Base-by-base conservation (phyloP, 1,140 invertebrate species). In the Caligus rogercresseyi region DNA sequence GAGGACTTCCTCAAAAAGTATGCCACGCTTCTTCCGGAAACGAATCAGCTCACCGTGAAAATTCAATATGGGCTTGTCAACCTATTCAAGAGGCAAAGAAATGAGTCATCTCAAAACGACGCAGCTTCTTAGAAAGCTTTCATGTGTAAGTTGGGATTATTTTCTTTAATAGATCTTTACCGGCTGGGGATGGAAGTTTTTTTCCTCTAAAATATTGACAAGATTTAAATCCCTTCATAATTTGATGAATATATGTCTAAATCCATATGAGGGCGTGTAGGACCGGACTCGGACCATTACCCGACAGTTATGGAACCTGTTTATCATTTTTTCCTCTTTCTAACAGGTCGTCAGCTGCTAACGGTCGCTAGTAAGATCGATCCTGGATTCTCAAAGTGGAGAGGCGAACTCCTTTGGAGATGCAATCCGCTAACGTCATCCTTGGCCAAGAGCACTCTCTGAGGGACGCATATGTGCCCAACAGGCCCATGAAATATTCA, bases 351-450 rank as follows among this genome's bases (percentile, higher is more conserved):
- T 15, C 21, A 63, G 19, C 52, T 63, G 11, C 25, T 63, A 51
- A 25, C 16, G 1, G 21, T 63, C 14, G 61, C 61, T 2, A 25
- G 57, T 55, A 19, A 23, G 18, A 15, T 63, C 1, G 61, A 63
- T 21, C 61, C 61, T 25, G 61, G 61, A 25, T 23, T 25, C 13
- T 21, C 52, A 25, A 58, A 53, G 14, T 63, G 52, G 61, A 58
- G 61, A 26, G 61, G 61, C 11, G 43, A 63, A 16, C 52, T 63
- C 1, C 21, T 63, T 53, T 63, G 16, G 61, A 63, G 20, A 18
- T 63, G 18, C 61, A 63, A 16, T 58, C 52, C 7, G 52, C 61
- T 11, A 57, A 19, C 19, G 61, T 63, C 25, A 31, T 60, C 43
- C 19, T 60, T 18, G 57, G 20, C 14, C 57, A 60, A 25, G 57